Base-by-base conservation (phyloP, 2,113 vertebrate species). In the Rallus limicola region DNA sequence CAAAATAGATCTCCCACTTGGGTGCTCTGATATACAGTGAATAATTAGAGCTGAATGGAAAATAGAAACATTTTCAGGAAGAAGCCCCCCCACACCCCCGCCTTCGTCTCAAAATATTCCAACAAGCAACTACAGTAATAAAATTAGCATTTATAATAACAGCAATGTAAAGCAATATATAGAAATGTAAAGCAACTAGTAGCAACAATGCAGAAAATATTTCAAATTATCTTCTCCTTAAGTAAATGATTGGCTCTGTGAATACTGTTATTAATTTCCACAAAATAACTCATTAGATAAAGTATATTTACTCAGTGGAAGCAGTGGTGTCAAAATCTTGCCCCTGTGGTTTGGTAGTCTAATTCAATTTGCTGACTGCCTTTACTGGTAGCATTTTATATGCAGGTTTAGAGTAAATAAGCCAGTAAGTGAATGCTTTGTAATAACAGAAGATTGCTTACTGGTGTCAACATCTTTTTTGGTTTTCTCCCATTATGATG, bases 31-130 rank as follows among this genome's bases (percentile, higher is more conserved):
- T 94, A 84, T 58, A 71, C 55, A 86, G 44, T 92, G 86, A 95
- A 94, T 90, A 97, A 93, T 90, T 92, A 90, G 29, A 94, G 15
- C 26, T 86, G 64, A 92, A 92, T 82, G 36, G 31, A 96, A 96
- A 92, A 76, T 26, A 64, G 56, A 86, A 90, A 70, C 1, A 50
- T 68, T 90, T 75, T 77, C 46, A 55, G 34, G 44, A 69, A 83
- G 74, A 70, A 69, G 2, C 2, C 20, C 19, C 16, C 17, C 29
- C 3, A 25, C 50, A 24, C 13, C 16, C 34, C 31, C 4, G 0
- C 21, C 19, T 63, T 65, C 21, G 13, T 42, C 13, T 74, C 31
- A 94, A 86, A 90, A 90, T 71, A 71, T 55, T 91, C 26, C 15
- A 70, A 55, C 23, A 84, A 84, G 46, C 18, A 88, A 48, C 16